These are phyloP conservation scores for Isichthys henryi DNA, from an alignment of 2,113 vertebrate genomes.

Conservation along the genomic window DNA sequence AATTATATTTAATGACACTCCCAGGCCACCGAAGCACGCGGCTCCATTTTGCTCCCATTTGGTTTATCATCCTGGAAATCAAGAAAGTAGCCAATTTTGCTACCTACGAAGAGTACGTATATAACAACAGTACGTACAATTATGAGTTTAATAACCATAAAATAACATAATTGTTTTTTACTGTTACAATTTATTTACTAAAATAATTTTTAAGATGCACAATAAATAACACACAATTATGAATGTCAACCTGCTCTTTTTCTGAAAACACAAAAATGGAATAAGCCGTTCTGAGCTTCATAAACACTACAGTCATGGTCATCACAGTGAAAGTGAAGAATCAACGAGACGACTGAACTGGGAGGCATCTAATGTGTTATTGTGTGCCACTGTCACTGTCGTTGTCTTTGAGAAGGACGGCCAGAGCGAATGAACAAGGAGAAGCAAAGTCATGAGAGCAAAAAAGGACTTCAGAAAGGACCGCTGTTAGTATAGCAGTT, in stretches of 20 bases:
- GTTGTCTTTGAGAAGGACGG: background rate
- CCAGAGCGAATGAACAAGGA: background rate
- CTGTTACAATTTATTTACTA: background rate
- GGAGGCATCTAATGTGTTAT: background rate
- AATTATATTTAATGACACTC: background rate
- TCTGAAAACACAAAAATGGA: background rate
- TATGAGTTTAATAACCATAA: too few species aligned
- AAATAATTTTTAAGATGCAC: background rate
- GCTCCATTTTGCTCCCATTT: background rate
- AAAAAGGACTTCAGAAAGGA: background rate
- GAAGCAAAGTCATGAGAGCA: background rate
- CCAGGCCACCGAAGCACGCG: background rate
- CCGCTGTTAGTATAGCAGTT: too few species aligned
- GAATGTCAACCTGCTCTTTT: background rate
- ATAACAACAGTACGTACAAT: background rate
- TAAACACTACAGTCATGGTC: background rate
- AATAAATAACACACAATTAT: background rate
- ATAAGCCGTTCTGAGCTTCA: background rate
- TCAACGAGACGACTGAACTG: background rate
- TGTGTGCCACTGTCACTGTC: background rate
- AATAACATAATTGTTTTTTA: too few species aligned
- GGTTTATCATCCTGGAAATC: background rate
- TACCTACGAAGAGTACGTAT: background rate
- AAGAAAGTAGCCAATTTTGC: background rate
- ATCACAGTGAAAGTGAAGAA: background rate